Evolutionary conservation across 2,113 vertebrate genomes (phyloP).

Genomic region (Azemiops feae): DNA sequence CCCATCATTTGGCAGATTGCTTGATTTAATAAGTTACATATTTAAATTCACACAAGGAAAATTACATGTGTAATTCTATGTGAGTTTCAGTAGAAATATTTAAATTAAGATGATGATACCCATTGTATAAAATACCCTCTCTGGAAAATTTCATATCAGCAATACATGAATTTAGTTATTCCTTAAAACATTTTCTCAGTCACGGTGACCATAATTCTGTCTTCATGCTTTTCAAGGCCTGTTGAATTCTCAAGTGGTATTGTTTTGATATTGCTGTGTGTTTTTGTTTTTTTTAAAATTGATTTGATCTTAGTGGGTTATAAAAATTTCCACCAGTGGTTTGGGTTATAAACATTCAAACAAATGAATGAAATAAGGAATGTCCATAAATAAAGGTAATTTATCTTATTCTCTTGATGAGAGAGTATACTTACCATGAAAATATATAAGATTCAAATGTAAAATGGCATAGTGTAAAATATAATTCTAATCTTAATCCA

Average conservation of each 20-base stretch:
- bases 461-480: neutral
- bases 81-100: conserved; percentile 10
- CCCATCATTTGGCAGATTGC: conserved; percentile 49
- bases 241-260: neutral
- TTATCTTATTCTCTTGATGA: neutral
- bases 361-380: neutral
- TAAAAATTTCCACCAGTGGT: neutral
- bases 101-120: neutral
- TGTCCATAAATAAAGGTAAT: neutral
- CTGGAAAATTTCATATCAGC: neutral
- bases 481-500: neutral
- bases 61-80: conserved; percentile 33
- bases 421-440: neutral
- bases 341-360: neutral
- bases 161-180: neutral
- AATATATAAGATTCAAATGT: neutral
- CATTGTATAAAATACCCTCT: neutral
- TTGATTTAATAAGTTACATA: conserved; percentile 54
- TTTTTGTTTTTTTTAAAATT: neutral
- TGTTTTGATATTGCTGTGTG: neutral
- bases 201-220: neutral
- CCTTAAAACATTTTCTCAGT: neutral
- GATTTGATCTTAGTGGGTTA: neutral
- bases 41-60: conserved; percentile 50
- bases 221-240: neutral